phyloP scores from a whole-genome alignment of 2,797 vertebrate species.

The Chloroceryle inda region DNA sequence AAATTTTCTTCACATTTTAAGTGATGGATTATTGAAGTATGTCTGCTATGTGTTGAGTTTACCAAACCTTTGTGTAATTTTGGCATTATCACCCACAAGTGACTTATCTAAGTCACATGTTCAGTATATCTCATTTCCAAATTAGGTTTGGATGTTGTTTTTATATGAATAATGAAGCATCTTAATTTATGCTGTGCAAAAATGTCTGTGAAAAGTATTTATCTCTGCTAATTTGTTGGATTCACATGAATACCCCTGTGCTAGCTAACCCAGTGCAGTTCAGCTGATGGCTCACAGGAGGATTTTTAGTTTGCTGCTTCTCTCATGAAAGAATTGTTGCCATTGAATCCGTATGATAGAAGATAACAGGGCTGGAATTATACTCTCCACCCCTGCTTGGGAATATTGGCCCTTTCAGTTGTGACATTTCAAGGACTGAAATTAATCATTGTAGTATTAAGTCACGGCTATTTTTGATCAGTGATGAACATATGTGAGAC shows the following conservation, averaged over 20 bases:
- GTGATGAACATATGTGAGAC: neutral
- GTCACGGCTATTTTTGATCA: conserved; percentile 43
- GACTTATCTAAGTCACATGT: neutral
- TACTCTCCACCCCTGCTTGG: neutral
- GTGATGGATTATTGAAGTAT: neutral
- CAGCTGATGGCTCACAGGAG: neutral
- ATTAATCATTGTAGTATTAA: conserved; percentile 11
- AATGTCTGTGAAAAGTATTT: neutral
- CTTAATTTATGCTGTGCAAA: neutral
- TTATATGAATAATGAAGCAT: neutral
- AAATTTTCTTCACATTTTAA: neutral
- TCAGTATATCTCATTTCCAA: neutral
- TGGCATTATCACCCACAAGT: neutral
- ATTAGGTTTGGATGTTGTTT: neutral
- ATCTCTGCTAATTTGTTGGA: neutral
- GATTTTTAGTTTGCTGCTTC: neutral
- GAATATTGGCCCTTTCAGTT: neutral
- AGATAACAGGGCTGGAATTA: conserved; percentile 6
- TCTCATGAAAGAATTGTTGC: neutral
- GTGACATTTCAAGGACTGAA: conserved; percentile 35
- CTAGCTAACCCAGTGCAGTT: neutral
- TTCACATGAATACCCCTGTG: neutral
- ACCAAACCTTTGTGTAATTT: neutral
- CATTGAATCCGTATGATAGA: neutral
- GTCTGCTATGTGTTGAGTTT: neutral